Evolutionary conservation across 2,888 invertebrate genomes (phyloP).

Genomic region (Palloptera scutellata): DNA sequence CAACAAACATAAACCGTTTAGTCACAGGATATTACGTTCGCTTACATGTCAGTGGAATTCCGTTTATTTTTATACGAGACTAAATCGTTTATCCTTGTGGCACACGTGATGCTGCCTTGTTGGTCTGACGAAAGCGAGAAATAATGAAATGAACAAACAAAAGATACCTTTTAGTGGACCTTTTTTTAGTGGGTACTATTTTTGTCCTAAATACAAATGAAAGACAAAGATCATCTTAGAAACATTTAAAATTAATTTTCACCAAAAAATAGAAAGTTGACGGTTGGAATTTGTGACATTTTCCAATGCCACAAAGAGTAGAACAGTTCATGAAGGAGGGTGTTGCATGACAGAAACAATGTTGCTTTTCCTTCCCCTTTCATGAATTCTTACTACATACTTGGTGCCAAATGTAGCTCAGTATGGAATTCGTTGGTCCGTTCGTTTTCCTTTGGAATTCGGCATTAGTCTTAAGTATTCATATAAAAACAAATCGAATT

Average conservation of each 20-base stretch:
- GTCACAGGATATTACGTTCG: constrained; percentile 65
- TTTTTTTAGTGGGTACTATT: not conserved
- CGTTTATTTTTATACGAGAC: constrained; percentile 36
- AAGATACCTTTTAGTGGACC: too few relatives aligned
- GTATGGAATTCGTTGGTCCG: too few relatives aligned
- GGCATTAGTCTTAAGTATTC: too few relatives aligned
- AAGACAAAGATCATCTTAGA: constrained; percentile 24
- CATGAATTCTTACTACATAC: too few relatives aligned
- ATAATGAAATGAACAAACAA: too few relatives aligned
- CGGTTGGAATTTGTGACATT: constrained; percentile 37
- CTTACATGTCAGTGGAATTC: constrained; percentile 50
- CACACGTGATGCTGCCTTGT: constrained; percentile 1
- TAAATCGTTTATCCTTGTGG: constrained; percentile 26
- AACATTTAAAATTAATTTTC: constrained; percentile 17
- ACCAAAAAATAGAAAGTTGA: constrained; percentile 18
- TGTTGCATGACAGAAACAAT: too few relatives aligned
- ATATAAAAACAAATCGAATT: too few relatives aligned
- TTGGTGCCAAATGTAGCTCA: too few relatives aligned
- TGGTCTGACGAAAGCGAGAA: not conserved
- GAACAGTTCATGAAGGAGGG: too few relatives aligned
- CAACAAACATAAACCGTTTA: constrained; percentile 65
- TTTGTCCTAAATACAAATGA: not conserved
- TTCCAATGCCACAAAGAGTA: too few relatives aligned
- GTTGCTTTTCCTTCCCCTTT: too few relatives aligned
- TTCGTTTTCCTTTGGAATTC: too few relatives aligned